Conservation (phyloP, 2,113 vertebrate genomes). For the Hydropotes inermis region DNA sequence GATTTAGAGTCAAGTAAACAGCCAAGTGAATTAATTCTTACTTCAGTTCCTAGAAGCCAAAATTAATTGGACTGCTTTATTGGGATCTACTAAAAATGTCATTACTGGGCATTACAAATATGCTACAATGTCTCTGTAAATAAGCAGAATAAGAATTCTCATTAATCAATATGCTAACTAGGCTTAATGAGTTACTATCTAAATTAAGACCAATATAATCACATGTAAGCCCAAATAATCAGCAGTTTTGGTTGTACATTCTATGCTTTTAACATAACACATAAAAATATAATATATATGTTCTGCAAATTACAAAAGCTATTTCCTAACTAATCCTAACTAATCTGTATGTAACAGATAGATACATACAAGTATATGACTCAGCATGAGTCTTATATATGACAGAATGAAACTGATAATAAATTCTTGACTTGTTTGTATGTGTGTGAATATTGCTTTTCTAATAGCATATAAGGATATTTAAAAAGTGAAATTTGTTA, state of each 20-base stretch:
- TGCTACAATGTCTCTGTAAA: slow-evolving; percentile 30
- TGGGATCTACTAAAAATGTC: slow-evolving; percentile 25
- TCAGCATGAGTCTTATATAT: neutral
- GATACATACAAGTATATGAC: neutral
- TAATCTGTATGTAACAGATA: neutral
- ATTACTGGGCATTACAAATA: slow-evolving; percentile 23
- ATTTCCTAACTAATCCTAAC: neutral
- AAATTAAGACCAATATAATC: slow-evolving; percentile 61
- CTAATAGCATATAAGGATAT: neutral
- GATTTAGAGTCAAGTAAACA: neutral
- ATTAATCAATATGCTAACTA: slow-evolving; percentile 45
- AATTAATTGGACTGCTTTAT: slow-evolving; percentile 61
- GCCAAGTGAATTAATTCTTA: neutral
- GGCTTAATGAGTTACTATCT: slow-evolving; percentile 49
- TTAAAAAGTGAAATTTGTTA: neutral
- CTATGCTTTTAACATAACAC: neutral
- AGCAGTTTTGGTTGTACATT: neutral
- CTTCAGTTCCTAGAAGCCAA: slow-evolving; percentile 29
- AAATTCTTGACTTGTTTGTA: neutral
- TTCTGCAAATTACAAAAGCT: neutral
- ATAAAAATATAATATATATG: neutral
- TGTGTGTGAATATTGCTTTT: neutral
- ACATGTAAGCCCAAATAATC: neutral
- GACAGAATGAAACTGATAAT: neutral
- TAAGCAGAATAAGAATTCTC: slow-evolving; percentile 40